Conservation (phyloP, 2,113 vertebrate genomes). For the Nothocercus julius region DNA sequence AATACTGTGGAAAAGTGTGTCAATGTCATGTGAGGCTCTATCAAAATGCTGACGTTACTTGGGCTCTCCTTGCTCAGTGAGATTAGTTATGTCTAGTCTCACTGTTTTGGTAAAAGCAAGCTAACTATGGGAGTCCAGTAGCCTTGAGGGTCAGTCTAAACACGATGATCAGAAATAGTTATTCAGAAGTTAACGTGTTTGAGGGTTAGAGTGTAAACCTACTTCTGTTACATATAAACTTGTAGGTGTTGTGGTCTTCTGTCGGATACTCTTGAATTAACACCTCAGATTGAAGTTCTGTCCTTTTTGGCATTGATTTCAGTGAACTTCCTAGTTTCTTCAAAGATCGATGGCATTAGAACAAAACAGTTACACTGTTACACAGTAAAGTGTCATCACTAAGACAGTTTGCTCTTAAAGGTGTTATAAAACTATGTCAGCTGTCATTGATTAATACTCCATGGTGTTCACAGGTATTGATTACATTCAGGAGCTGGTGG, state of each 20-base stretch:
- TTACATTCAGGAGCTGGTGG: not conserved
- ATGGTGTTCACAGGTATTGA: conserved; percentile 19
- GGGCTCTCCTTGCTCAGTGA: not conserved
- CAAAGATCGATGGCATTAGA: not conserved
- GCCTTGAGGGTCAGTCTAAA: not conserved
- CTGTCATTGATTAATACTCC: conserved; percentile 16
- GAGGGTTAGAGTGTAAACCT: not conserved
- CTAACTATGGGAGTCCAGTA: not conserved
- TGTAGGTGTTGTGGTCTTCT: not conserved
- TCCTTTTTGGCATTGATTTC: conserved; percentile 43
- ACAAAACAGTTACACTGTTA: not conserved
- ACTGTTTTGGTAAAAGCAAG: not conserved
- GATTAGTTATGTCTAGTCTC: not conserved
- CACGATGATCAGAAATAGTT: not conserved
- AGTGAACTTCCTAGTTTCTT: not conserved
- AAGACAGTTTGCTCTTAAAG: conserved; percentile 37
- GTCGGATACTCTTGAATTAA: not conserved
- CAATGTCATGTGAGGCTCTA: not conserved
- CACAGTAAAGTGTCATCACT: conserved; percentile 15
- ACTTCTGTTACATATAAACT: not conserved
- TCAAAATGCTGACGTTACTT: not conserved
- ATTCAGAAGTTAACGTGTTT: not conserved
- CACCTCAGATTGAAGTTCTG: conserved; percentile 26
- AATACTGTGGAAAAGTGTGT: not conserved
- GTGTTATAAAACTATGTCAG: conserved; percentile 38